Conservation (phyloP, 2,888 invertebrate species). For the Xestia ashworthii region DNA sequence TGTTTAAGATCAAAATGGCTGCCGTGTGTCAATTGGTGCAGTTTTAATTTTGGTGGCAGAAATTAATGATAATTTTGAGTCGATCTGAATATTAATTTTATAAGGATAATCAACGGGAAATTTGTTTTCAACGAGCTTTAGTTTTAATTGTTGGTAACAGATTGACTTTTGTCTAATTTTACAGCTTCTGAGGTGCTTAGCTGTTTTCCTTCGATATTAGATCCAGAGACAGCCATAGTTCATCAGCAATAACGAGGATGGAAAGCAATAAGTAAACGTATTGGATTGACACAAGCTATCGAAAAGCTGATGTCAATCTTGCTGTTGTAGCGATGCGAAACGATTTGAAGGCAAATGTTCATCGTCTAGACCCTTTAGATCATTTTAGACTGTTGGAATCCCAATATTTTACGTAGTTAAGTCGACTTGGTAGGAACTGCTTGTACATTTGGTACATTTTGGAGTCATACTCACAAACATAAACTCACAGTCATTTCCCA, state of each 20-base stretch:
- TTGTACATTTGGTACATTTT: too few relatives aligned
- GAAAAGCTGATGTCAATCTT: not conserved
- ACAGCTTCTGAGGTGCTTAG: not conserved
- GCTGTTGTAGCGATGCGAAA: not conserved
- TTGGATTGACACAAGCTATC: not conserved
- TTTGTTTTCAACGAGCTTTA: not conserved
- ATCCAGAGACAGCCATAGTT: not conserved
- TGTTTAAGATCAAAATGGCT: constrained; percentile 33
- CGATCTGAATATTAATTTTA: constrained; percentile 1
- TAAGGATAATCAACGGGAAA: constrained; percentile 8
- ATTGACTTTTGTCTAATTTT: constrained; percentile 3
- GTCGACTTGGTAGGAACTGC: too few relatives aligned
- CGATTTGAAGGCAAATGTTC: not conserved
- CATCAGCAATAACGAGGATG: too few relatives aligned
- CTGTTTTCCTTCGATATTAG: not conserved
- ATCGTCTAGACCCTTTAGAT: not conserved
- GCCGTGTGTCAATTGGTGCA: constrained; percentile 23
- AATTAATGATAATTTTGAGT: not conserved
- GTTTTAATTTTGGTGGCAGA: constrained; percentile 28
- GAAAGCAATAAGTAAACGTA: not conserved
- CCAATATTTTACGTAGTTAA: too few relatives aligned
- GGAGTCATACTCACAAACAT: too few relatives aligned
- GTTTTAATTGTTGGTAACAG: not conserved
- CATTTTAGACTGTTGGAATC: not conserved
- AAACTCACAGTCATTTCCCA: too few relatives aligned